Base-by-base conservation (phyloP, 2,113 vertebrate genomes). In the Pelusios castaneus region DNA sequence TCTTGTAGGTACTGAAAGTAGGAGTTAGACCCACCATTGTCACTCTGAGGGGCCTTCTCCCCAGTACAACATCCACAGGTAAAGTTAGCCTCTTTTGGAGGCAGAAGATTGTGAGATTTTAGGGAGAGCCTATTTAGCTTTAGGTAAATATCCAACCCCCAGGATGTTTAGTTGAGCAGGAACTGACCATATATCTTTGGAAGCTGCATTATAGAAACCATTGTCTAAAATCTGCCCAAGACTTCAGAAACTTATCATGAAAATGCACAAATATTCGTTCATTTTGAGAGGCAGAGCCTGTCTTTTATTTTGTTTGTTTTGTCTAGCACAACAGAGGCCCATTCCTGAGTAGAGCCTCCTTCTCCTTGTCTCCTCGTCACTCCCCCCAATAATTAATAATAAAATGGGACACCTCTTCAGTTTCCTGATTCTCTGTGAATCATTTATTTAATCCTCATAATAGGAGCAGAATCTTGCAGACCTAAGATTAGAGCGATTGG, bases 11-110 rank as follows among this genome's bases (percentile, higher is more conserved):
- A 63, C 12, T 16, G 29, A 12, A 63, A 63, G 58, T 16, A 7
- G 14, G 58, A 16, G 14, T 7, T 63, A 63, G 13, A 63, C 13
- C 31, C 3, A 5, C 58, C 58, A 63, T 34, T 63, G 31, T 34
- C 31, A 13, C 14, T 60, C 29, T 67, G 60, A 67, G 60, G 9
- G 17, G 31, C 31, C 34, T 67, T n/a, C 31, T 29, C 60, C 31
- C 31, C 14, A 92, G 0, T 0, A 56, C 55, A 0, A 52, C 7
- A 75, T 19, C 24, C 0, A 79, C 9, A 84, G 55, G 60, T 89
- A 77, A 78, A 51, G 45, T 87, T 2, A 88, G 1, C 52, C 51
- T 45, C 29, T 34, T 63, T 49, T 6, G 56, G 29, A 31, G 24
- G n/a, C 27, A 34, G 41, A 5, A 83, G 3, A 3, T 67, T 79